Evolutionary conservation across 2,113 vertebrate genomes (phyloP).

Genomic region (Onychostruthus taczanowskii): DNA sequence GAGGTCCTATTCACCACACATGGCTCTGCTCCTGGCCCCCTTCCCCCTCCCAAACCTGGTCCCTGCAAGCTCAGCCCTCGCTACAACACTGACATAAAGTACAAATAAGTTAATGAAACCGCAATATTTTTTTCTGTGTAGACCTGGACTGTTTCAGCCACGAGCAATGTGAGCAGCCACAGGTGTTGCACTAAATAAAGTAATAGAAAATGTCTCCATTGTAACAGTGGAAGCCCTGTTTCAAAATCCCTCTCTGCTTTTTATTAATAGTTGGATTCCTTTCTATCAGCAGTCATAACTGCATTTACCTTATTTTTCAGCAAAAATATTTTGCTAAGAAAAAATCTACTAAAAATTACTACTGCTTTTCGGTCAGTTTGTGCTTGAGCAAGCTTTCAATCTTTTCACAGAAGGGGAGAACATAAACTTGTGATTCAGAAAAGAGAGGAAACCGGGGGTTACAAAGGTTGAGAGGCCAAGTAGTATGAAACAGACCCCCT

Average conservation of each 20-base stretch:
- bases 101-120: conserved; percentile 76
- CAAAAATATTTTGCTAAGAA: conserved; percentile 80
- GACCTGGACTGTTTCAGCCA: conserved; percentile 82
- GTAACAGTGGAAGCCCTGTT: conserved; percentile 82
- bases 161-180: conserved; percentile 76
- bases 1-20: neutral
- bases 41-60: neutral
- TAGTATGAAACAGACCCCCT: conserved; percentile 84
- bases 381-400: conserved; percentile 79
- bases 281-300: conserved; percentile 79
- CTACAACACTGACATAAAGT: conserved; percentile 51
- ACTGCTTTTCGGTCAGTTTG: conserved; percentile 76
- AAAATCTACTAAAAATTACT: conserved; percentile 80
- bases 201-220: conserved; percentile 81
- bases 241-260: conserved; percentile 81
- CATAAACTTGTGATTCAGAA: conserved; percentile 81
- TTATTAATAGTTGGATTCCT: conserved; percentile 84
- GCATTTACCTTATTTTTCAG: conserved; percentile 77
- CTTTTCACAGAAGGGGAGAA: conserved; percentile 83
- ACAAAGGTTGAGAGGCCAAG: conserved; percentile 84
- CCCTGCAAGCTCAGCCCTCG: neutral
- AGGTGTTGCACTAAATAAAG: conserved; percentile 85
- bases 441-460: conserved; percentile 86
- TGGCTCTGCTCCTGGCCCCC: neutral
- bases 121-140: conserved; percentile 55